Conservation (phyloP, 2,888 invertebrate genomes). For the Acleris cristana region DNA sequence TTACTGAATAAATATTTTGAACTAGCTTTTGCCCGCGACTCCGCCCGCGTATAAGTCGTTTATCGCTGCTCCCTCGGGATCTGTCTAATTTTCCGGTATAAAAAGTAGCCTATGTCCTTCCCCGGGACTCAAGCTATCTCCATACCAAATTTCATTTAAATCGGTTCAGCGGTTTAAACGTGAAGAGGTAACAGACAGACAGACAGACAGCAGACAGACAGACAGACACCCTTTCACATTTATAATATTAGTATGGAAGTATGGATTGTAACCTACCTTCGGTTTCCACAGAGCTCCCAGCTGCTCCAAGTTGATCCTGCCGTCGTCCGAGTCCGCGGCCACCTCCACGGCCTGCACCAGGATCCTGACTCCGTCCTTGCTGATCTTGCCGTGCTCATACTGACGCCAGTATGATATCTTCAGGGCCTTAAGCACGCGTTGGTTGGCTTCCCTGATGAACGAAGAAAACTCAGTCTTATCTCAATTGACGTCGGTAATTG, state of each 20-base stretch:
- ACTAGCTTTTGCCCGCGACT: no score
- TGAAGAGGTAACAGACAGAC: no score
- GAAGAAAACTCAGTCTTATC: not conserved
- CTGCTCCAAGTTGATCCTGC: constrained; percentile 71
- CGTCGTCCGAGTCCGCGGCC: constrained; percentile 75
- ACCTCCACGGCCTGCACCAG: constrained; percentile 81
- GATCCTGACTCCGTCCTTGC: constrained; percentile 81
- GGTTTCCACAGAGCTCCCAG: constrained; percentile 75
- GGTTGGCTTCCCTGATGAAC: constrained; percentile 79
- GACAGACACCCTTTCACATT: no score
- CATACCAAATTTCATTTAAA: no score
- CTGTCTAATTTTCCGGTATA: no score
- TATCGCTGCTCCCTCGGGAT: no score
- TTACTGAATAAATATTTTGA: not conserved
- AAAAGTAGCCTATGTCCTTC: no score
- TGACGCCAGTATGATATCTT: constrained; percentile 87
- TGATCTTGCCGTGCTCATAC: constrained; percentile 85
- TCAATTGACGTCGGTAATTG: not conserved
- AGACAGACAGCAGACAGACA: no score
- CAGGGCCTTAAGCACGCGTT: constrained; percentile 84
- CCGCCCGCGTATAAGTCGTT: no score
- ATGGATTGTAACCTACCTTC: constrained; percentile 58
- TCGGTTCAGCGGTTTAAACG: no score
- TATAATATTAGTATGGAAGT: no score
- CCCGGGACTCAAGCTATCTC: no score